Evolutionary conservation across 2,797 vertebrate genomes (phyloP).

Genomic region (Zalophus californianus): DNA sequence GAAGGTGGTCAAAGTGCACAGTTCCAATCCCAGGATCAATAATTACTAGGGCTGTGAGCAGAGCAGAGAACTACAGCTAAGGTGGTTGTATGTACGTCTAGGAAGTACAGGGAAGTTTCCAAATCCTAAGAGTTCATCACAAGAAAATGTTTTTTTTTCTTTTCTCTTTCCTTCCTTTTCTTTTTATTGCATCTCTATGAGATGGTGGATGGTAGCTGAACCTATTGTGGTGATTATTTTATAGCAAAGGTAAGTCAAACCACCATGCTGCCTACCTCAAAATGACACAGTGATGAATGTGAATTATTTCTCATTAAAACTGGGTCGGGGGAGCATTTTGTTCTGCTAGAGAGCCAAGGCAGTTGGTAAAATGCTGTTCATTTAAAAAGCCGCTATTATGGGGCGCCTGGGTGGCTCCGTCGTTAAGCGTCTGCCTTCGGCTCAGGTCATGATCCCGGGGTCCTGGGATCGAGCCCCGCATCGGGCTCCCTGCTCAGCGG

Average conservation of each 20-base stretch:
- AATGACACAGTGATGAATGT: background rate
- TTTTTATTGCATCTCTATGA: background rate
- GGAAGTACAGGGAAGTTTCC: background rate
- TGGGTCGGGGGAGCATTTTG: background rate
- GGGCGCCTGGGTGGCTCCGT: too few relatives aligned
- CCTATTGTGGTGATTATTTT: too few relatives aligned
- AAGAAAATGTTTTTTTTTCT: background rate
- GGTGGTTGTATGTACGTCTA: fast-evolving
- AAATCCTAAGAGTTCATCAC: too few relatives aligned
- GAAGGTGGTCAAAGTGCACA: background rate
- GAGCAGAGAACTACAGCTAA: fast-evolving
- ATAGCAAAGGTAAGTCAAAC: background rate
- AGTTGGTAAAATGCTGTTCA: background rate
- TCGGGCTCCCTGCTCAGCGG: too few relatives aligned
- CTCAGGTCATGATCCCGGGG: too few relatives aligned
- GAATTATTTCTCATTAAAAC: background rate
- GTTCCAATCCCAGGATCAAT: background rate
- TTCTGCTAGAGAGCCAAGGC: background rate
- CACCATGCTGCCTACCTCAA: background rate
- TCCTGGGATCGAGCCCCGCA: too few relatives aligned
- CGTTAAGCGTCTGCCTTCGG: too few relatives aligned
- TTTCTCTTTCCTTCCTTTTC: background rate
- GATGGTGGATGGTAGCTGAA: background rate
- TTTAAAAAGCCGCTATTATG: background rate
- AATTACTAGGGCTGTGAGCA: background rate